Conservation (phyloP, 1,140 invertebrate species). For the Thrips palmi region DNA sequence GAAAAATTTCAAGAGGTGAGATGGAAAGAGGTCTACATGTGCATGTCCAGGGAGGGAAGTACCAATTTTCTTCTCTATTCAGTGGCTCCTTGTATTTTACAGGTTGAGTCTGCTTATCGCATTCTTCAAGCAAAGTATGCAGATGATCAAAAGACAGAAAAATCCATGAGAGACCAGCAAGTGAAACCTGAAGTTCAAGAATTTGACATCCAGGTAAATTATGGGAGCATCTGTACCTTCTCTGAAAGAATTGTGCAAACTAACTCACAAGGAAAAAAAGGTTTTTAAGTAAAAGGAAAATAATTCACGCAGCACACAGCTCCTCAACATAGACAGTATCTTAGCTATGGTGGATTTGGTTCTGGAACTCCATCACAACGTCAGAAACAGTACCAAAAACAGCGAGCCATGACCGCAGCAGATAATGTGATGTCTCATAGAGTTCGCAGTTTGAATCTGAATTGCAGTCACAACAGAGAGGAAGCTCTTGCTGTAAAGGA, state of each 20-base stretch:
- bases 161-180: constrained; percentile 27
- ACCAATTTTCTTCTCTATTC: constrained; percentile 2
- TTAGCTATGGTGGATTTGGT: constrained; percentile 60
- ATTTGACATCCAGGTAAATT: constrained; percentile 29
- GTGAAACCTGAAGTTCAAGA: constrained; percentile 28
- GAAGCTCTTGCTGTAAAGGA: constrained; percentile 45
- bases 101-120: constrained; percentile 36
- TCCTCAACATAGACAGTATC: constrained; percentile 73
- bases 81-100: constrained; percentile 11
- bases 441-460: constrained; percentile 31
- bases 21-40: too few relatives aligned
- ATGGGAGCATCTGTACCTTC: too few relatives aligned
- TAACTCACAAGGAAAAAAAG: too few relatives aligned
- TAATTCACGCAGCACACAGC: constrained; percentile 47
- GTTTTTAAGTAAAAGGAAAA: too few relatives aligned
- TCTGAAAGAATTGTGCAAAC: too few relatives aligned
- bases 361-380: constrained; percentile 55
- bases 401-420: constrained; percentile 47
- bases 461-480: constrained; percentile 28
- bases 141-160: too few relatives aligned
- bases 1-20: constrained; percentile 50
- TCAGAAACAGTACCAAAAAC: constrained; percentile 50
- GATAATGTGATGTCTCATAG: constrained; percentile 58
- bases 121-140: too few relatives aligned
- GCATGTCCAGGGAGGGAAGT: too few relatives aligned